Evolutionary conservation across 2,888 invertebrate genomes (phyloP), one percentile per base, ranked within the genome.

Genomic region (Psylliodes chrysocephalus): DNA sequence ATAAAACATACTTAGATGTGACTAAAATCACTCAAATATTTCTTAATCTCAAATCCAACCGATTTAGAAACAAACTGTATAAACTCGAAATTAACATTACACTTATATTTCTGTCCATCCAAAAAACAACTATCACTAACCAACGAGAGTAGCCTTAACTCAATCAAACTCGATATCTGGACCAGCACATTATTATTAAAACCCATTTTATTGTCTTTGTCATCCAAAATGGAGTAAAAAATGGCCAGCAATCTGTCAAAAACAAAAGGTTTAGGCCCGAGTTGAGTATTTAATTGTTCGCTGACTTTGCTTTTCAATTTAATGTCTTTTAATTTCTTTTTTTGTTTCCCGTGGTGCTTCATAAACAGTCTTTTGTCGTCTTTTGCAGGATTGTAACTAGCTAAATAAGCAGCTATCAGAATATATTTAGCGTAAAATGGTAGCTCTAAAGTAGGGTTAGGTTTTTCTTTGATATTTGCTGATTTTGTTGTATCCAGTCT

Each of bases 371-470:
- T 84, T 77, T 92, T 94, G 79, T 97, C 97, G 71, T 93, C 91
- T 73, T 92, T 93, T 0, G 92, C 88, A 1, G 96, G 93, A 81
- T 96, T 96, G 80, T 96, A 94, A 28, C 96, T 96, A 0, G 96
- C 96, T 64, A 97, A 84, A 79, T 94, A 97, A 0, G 95, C 92
- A 5, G 96, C 94, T 19, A 97, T 92, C 1, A 97, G 84, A 30
- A 97, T 85, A 80, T 89, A 96, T 81, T 96, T 96, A 0, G 94
- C 92, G 82, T 94, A 96, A 78, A 89, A 95, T 0, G 96, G 96
- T 2, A 97, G 78, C 75, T 94, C 93, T 28, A 93, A 86, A 54
- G 89, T 89, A 68, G 88, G 88, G 0, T 88, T 89, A 72, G 89
- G 82, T 22, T 75, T 77, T 47, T 76, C 76, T 49, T 76, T 78